Evolutionary conservation across 2,888 invertebrate genomes (phyloP).

Genomic region (Aromia moschata): DNA sequence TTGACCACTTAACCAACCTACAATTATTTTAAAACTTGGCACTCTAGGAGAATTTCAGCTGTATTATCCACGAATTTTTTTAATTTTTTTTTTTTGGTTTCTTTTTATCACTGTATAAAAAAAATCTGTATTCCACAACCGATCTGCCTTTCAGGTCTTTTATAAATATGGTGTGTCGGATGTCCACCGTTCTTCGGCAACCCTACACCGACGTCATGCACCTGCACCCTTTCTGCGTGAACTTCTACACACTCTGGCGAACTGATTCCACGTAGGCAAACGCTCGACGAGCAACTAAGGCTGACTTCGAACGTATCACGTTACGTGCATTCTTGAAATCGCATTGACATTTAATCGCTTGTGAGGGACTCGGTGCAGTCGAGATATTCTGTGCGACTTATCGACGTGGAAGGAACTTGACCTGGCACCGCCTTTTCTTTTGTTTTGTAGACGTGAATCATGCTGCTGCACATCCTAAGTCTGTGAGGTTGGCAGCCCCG

Average conservation of each 20-base stretch:
- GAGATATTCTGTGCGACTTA: conserved; percentile 1
- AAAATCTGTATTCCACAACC: neutral
- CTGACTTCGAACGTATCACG: neutral
- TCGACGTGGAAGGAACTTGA: neutral
- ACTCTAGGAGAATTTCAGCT: too few species aligned
- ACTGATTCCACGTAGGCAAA: conserved; percentile 5
- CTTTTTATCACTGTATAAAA: neutral
- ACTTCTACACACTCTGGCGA: conserved; percentile 5
- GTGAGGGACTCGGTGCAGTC: neutral
- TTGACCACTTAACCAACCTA: too few species aligned
- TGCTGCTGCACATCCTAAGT: too few species aligned
- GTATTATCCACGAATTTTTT: neutral
- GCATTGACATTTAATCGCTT: conserved; percentile 1
- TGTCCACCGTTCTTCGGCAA: conserved; percentile 29
- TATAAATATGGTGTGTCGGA: conserved; percentile 1
- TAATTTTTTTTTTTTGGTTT: neutral
- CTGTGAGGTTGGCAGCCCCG: too few species aligned
- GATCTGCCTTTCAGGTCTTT: neutral
- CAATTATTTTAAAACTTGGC: too few species aligned
- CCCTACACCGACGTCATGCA: conserved; percentile 34
- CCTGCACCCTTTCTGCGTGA: conserved; percentile 34
- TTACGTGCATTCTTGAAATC: conserved; percentile 6
- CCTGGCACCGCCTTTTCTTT: neutral
- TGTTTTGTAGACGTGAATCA: too few species aligned
- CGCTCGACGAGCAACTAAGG: conserved; percentile 3